Conservation (phyloP, 35 echinoderm and acorn worm genomes). For the Heliocidaris tuberculata region DNA sequence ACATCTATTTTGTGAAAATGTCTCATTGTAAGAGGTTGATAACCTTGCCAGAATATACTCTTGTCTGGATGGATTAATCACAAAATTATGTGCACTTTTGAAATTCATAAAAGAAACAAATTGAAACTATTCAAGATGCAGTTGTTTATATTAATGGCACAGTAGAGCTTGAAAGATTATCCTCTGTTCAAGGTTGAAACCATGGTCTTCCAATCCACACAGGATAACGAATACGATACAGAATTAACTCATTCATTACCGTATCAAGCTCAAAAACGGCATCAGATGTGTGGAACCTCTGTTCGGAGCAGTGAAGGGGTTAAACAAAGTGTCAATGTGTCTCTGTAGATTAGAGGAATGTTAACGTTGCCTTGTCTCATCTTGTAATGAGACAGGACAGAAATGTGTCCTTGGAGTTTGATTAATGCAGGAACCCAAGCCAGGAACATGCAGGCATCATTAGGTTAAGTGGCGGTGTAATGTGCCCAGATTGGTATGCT, state of each 20-base stretch:
- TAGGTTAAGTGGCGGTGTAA: conserved; percentile 3
- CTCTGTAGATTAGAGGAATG: background rate
- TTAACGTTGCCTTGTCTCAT: background rate
- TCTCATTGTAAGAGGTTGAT: background rate
- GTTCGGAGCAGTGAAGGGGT: background rate
- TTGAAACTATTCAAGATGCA: background rate
- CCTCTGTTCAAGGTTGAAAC: background rate
- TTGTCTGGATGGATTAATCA: background rate
- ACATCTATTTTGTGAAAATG: background rate
- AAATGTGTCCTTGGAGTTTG: conserved; percentile 16
- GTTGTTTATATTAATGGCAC: background rate
- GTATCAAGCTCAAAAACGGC: background rate
- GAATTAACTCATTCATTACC: background rate
- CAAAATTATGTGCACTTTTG: background rate
- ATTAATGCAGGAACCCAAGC: background rate
- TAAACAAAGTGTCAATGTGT: background rate
- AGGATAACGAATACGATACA: background rate
- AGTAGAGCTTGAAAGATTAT: background rate
- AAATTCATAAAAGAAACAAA: background rate
- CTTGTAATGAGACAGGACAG: conserved; percentile 16
- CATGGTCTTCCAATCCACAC: background rate
- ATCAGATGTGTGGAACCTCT: background rate
- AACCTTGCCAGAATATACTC: background rate
- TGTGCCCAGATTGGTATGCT: background rate
- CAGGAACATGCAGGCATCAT: conserved; percentile 7